Percentiles rank a stretch among this genome's conserved stretches.
Evolutionary conservation across 1,140 invertebrate genomes (phyloP).

Genomic region (Andricus grossulariae): DNA sequence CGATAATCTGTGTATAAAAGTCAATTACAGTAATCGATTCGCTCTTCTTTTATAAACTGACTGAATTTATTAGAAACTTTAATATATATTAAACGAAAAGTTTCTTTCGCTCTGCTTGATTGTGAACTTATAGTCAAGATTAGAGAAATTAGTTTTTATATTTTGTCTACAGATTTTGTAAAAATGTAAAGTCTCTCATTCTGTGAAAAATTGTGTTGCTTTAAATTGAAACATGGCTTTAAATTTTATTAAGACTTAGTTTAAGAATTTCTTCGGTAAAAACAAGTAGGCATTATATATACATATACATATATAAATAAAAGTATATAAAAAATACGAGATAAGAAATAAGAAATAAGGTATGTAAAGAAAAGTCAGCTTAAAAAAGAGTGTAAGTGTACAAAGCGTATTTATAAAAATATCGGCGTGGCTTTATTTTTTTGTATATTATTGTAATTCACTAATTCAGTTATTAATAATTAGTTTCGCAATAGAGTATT

Average conservation of each 20-base stretch:
- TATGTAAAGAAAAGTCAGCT: no score
- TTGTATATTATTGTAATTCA: not conserved
- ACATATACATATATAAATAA: no score
- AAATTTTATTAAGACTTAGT: not conserved
- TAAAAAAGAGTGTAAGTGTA: no score
- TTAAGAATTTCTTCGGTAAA: no score
- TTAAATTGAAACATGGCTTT: not conserved
- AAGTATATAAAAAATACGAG: no score
- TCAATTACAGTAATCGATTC: conserved; percentile 7
- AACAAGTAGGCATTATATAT: no score
- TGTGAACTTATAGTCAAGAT: not conserved
- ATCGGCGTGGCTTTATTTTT: no score
- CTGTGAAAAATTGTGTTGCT: not conserved
- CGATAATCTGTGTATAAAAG: conserved; percentile 7
- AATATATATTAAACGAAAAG: not conserved
- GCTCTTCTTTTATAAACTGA: conserved; percentile 7
- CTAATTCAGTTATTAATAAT: not conserved
- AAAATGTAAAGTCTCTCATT: not conserved
- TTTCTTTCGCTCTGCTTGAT: not conserved
- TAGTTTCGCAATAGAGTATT: conserved; percentile 12
- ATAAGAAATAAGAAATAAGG: no score
- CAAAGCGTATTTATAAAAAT: no score
- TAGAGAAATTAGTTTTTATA: conserved; percentile 3
- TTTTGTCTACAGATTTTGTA: conserved; percentile 19
- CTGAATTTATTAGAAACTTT: conserved; percentile 11